Conservation (phyloP, 2,888 invertebrate genomes). For the Andrena chrysosceles region DNA sequence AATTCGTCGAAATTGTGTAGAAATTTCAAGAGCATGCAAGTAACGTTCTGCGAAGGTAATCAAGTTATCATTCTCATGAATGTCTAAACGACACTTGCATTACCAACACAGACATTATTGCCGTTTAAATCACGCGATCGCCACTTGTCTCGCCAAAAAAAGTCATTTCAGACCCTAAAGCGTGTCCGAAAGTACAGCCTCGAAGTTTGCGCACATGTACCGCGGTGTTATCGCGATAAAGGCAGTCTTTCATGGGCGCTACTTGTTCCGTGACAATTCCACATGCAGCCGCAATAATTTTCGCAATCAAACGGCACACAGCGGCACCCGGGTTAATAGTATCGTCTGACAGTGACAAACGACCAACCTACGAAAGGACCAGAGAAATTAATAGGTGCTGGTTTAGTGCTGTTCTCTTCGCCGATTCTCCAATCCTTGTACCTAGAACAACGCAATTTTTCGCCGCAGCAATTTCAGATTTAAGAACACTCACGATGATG, state of each 20-base stretch:
- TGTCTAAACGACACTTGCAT: neutral
- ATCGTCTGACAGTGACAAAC: conserved; percentile 65
- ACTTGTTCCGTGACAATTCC: conserved; percentile 57
- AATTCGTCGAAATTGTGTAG: neutral
- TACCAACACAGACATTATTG: neutral
- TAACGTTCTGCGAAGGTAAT: neutral
- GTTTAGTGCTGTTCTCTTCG: conserved; percentile 24
- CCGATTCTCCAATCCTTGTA: conserved; percentile 5
- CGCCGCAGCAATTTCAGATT: conserved; percentile 27
- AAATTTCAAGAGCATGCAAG: neutral
- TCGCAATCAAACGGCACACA: conserved; percentile 58
- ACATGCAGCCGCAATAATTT: conserved; percentile 62
- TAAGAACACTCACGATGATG: conserved; percentile 8
- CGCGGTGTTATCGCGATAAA: conserved; percentile 34
- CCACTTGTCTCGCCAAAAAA: neutral
- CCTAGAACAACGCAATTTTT: conserved; percentile 1
- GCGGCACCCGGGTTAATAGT: conserved; percentile 57
- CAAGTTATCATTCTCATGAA: conserved; percentile 12
- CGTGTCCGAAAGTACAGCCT: neutral
- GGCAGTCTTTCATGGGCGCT: conserved; percentile 35
- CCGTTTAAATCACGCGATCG: neutral
- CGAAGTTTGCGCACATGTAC: conserved; percentile 1
- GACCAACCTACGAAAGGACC: conserved; percentile 50
- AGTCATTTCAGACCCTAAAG: neutral
- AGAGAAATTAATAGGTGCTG: conserved; percentile 50